Conservation (phyloP, 2,888 invertebrate genomes). For the Brachyopa scutellaris region DNA sequence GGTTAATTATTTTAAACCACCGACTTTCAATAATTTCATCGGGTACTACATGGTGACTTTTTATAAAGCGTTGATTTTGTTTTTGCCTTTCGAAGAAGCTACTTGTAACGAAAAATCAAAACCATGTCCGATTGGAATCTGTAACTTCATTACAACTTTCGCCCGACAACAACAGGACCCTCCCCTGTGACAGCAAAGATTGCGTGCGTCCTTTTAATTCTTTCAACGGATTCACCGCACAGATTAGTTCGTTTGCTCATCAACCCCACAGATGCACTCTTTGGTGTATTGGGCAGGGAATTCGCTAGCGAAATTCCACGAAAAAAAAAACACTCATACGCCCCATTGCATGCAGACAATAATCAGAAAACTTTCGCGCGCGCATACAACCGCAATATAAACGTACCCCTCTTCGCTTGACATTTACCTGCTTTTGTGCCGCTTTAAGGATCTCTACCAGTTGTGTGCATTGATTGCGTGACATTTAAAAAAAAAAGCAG, state of each 20-base stretch:
- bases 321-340: conserved; percentile 56
- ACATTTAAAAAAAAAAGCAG: conserved; percentile 34
- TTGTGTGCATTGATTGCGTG: conserved; percentile 66
- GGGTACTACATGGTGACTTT: no score
- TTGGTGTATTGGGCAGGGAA: neutral
- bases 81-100: no score
- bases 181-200: conserved; percentile 19
- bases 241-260: conserved; percentile 48
- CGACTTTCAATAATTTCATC: no score
- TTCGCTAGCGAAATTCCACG: conserved; percentile 33
- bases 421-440: conserved; percentile 41
- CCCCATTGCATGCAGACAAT: conserved; percentile 71
- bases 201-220: conserved; percentile 68
- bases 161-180: conserved; percentile 1
- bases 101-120: conserved; percentile 46
- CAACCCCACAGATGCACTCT: conserved; percentile 19
- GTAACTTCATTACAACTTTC: conserved; percentile 29
- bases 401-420: conserved; percentile 39
- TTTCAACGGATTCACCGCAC: conserved; percentile 51
- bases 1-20: no score
- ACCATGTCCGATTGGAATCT: conserved; percentile 64
- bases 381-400: conserved; percentile 25
- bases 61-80: no score
- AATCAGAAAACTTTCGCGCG: conserved; percentile 70
- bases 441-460: conserved; percentile 35